Evolutionary conservation across 2,797 vertebrate genomes (phyloP).

Genomic region (Acanthis flammea): DNA sequence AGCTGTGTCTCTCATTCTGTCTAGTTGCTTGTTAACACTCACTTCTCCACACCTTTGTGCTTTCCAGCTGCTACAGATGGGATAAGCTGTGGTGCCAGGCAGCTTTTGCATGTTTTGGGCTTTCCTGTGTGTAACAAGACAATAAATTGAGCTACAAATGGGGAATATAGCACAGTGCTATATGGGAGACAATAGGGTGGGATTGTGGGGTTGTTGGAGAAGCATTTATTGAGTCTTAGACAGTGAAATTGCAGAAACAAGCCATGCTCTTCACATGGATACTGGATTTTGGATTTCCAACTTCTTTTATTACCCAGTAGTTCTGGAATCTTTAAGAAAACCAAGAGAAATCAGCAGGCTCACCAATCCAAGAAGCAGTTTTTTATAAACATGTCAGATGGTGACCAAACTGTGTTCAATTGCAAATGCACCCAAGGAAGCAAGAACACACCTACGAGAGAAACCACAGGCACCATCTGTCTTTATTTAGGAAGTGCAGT

Average conservation of each 20-base stretch:
- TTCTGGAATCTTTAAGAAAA: background rate
- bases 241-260: background rate
- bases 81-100: background rate
- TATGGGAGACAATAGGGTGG: background rate
- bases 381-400: background rate
- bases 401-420: background rate
- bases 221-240: background rate
- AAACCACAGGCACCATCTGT: slow-evolving; percentile 1
- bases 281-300: no score
- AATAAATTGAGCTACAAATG: background rate
- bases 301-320: background rate
- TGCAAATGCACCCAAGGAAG: background rate
- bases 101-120: background rate
- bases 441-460: slow-evolving; percentile 3
- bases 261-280: background rate
- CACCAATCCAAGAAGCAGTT: background rate
- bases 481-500: slow-evolving; percentile 10
- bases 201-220: background rate
- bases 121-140: background rate
- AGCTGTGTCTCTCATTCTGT: slow-evolving; percentile 31
- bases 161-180: background rate
- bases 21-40: background rate
- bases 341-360: background rate
- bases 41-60: background rate
- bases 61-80: background rate